These are phyloP conservation scores for Paracentrotus lividus DNA, from an alignment of 53 echinoderm and acorn worm species.

Conservation along the genomic window DNA sequence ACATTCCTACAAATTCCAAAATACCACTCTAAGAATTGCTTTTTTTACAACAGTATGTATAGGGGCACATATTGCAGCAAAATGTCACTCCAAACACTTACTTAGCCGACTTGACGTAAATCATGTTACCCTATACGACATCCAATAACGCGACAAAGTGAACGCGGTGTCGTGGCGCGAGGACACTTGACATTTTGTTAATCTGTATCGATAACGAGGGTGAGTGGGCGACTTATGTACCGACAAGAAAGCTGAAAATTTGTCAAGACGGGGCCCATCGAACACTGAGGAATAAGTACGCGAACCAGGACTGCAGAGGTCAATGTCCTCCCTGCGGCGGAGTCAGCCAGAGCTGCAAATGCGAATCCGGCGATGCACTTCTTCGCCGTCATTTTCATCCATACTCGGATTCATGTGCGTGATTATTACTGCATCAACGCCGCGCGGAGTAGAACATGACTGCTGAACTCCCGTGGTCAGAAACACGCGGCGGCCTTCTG, in stretches of 20 bases:
- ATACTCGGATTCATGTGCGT: neutral
- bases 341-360: neutral
- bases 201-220: slow-evolving; percentile 20
- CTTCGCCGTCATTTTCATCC: neutral
- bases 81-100: neutral
- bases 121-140: neutral
- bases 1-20: neutral
- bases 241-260: slow-evolving; percentile 10
- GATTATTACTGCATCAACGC: neutral
- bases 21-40: neutral
- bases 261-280: neutral
- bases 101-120: neutral
- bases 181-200: slow-evolving; percentile 12
- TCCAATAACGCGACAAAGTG: neutral
- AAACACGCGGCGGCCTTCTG: neutral
- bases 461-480: neutral
- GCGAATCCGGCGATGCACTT: neutral
- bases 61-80: neutral
- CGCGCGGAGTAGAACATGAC: neutral
- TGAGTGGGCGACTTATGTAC: no score
- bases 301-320: neutral
- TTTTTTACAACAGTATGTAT: no score
- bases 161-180: neutral
- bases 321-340: neutral
- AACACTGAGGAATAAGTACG: neutral